Conservation (phyloP, 2,797 vertebrate species). For the Crypturellus tataupa region DNA sequence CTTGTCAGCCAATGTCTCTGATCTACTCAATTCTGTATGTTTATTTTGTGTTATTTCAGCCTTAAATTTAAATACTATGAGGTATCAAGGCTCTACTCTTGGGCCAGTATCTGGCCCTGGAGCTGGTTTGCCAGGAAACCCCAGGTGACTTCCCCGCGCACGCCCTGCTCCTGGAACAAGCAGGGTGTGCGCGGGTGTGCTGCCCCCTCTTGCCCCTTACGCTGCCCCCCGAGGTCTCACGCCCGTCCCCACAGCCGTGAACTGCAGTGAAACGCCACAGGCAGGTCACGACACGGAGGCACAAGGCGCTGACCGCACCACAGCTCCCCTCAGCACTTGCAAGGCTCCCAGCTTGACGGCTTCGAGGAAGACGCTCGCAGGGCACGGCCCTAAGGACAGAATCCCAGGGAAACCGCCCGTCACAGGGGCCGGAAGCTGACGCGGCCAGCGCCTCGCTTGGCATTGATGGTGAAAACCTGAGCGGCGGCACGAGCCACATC, state of each 20-base stretch:
- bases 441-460: accelerated
- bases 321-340: background rate
- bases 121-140: background rate
- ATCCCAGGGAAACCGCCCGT: accelerated
- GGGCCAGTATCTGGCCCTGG: background rate
- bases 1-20: background rate
- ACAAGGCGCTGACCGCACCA: background rate
- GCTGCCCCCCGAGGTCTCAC: background rate
- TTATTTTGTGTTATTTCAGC: background rate
- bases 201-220: background rate
- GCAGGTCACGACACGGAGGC: background rate
- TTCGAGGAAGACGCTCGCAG: background rate
- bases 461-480: background rate
- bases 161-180: background rate
- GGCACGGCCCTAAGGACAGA: background rate
- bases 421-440: accelerated
- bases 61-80: background rate
- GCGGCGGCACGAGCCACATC: accelerated
- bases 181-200: too few species aligned
- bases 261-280: background rate
- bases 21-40: background rate
- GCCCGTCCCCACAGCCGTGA: background rate
- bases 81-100: background rate
- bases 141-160: background rate
- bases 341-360: background rate